These are phyloP conservation scores for Catocala sponsa DNA, from an alignment of 2,888 invertebrate species.

Conservation along the genomic window DNA sequence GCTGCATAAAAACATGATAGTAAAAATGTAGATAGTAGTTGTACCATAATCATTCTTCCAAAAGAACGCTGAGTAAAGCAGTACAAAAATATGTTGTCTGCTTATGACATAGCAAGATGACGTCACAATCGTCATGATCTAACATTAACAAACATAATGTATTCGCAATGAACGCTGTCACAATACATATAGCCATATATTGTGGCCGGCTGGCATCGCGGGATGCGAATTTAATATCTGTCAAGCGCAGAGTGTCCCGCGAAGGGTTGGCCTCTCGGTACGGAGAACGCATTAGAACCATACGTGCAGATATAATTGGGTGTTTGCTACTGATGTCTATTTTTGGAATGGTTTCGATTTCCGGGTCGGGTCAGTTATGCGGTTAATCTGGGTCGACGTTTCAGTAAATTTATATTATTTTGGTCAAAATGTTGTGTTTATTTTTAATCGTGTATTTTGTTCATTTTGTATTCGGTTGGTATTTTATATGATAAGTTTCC, in stretches of 20 bases:
- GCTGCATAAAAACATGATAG: too few species aligned
- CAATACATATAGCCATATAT: slow-evolving; percentile 66
- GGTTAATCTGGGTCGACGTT: slow-evolving; percentile 4
- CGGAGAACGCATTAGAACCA: slow-evolving; percentile 52
- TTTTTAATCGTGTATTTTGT: too few species aligned
- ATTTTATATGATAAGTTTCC: background rate
- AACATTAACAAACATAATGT: slow-evolving; percentile 52
- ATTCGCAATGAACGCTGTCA: slow-evolving; percentile 53
- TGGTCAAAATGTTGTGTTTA: too few species aligned
- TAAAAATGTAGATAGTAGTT: too few species aligned
- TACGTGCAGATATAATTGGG: slow-evolving; percentile 38
- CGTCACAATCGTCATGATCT: slow-evolving; percentile 34
- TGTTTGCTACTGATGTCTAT: slow-evolving; percentile 10
- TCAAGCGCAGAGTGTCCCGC: slow-evolving; percentile 75
- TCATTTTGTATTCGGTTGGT: background rate
- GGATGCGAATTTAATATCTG: slow-evolving; percentile 86
- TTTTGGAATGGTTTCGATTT: slow-evolving; percentile 18
- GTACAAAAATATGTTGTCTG: background rate
- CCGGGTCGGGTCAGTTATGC: slow-evolving; percentile 8
- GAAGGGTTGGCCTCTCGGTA: slow-evolving; percentile 51
- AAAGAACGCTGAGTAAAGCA: too few species aligned
- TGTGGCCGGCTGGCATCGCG: slow-evolving; percentile 71
- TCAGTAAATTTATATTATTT: background rate
- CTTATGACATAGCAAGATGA: slow-evolving; percentile 21
- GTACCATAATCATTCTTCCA: too few species aligned